Conservation (phyloP, 2,797 vertebrate species). For the Mormyrus hasselquistii region DNA sequence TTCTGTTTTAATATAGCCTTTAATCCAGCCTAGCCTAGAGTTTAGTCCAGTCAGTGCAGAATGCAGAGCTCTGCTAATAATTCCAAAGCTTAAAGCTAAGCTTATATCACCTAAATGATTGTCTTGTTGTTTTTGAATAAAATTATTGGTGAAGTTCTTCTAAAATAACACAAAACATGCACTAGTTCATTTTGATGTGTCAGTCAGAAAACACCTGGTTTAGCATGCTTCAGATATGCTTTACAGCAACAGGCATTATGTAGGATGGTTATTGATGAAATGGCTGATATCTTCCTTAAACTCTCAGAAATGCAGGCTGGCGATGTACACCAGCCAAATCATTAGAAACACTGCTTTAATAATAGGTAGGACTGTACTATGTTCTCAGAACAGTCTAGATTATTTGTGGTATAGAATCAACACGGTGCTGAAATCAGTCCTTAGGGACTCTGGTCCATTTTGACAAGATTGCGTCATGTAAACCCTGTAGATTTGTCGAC, state of each 20-base stretch:
- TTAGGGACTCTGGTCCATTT: background rate
- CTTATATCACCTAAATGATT: background rate
- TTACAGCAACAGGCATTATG: background rate
- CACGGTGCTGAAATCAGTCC: background rate
- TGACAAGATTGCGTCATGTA: background rate
- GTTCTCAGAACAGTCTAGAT: background rate
- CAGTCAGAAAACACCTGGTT: background rate
- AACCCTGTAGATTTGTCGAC: background rate
- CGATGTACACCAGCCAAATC: background rate
- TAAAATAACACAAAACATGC: background rate
- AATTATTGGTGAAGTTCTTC: background rate
- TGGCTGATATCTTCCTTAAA: background rate
- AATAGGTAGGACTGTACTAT: background rate
- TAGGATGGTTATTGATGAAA: background rate
- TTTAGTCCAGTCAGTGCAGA: background rate
- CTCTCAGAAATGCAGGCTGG: background rate
- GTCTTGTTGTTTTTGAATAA: background rate
- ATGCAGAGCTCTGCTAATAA: background rate
- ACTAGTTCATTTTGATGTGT: background rate
- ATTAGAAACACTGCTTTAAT: background rate
- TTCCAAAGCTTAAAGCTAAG: background rate
- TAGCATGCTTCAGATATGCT: background rate
- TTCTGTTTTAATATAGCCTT: background rate
- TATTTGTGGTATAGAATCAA: background rate
- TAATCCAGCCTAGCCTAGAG: background rate